phyloP scores from a whole-genome alignment of 2,113 vertebrate species.

The Andinoacara biseriatus region DNA sequence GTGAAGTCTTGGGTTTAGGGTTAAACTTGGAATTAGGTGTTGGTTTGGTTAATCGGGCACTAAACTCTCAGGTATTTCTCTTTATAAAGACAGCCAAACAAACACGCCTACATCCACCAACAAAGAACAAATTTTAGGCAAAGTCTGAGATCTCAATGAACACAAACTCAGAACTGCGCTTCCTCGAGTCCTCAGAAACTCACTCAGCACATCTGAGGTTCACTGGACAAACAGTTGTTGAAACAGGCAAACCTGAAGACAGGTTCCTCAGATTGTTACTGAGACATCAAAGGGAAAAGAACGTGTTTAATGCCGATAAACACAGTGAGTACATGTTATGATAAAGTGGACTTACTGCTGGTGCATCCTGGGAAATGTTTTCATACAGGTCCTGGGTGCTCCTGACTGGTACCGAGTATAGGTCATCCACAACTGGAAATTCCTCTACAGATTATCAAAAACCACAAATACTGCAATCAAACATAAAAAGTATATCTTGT shows the following conservation, averaged over 20 bases:
- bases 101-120: neutral
- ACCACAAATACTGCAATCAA: neutral
- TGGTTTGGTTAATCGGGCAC: neutral
- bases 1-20: too few species aligned
- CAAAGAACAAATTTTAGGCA: neutral
- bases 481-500: neutral
- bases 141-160: neutral
- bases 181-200: neutral
- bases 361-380: slow-evolving; percentile 69
- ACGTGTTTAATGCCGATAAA: neutral
- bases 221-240: neutral
- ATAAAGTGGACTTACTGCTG: slow-evolving; percentile 64
- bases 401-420: neutral
- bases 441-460: slow-evolving; percentile 1
- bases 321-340: neutral
- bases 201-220: neutral
- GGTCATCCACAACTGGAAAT: neutral
- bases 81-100: neutral
- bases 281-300: neutral
- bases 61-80: neutral
- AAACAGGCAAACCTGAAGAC: neutral
- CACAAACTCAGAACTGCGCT: neutral
- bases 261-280: neutral
- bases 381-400: slow-evolving; percentile 49
- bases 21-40: neutral